Percentiles rank a stretch among this genome's conserved stretches.
Conservation (phyloP, 2,797 vertebrate genomes). For the Holocentrus rufus region DNA sequence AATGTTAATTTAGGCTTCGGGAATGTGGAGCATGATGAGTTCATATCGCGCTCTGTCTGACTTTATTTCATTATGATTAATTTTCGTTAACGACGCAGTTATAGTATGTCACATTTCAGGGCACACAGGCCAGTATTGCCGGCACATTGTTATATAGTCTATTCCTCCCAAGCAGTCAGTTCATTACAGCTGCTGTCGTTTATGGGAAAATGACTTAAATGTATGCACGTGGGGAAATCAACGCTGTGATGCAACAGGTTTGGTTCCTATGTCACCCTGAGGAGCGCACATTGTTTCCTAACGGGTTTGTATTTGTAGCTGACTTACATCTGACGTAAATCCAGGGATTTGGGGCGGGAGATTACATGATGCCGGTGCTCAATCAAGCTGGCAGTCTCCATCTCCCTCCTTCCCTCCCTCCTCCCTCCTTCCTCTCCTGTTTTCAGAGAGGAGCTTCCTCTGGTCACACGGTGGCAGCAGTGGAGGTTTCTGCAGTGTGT, state of each 20-base stretch:
- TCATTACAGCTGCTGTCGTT: too few relatives aligned
- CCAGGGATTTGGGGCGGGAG: slow-evolving; percentile 57
- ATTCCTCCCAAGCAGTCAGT: too few relatives aligned
- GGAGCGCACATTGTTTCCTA: neutral
- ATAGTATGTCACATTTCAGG: too few relatives aligned
- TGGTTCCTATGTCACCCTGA: too few relatives aligned
- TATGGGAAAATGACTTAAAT: too few relatives aligned
- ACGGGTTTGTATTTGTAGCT: neutral
- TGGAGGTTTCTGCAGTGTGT: neutral
- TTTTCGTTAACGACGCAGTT: too few relatives aligned
- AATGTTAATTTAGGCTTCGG: neutral
- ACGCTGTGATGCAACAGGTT: neutral
- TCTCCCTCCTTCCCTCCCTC: neutral
- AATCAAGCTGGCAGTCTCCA: slow-evolving; percentile 3
- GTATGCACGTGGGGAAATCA: too few relatives aligned
- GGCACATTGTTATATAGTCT: neutral
- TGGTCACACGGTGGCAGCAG: neutral
- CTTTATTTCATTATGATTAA: neutral
- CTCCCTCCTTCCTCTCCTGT: neutral
- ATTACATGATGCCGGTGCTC: slow-evolving; percentile 44
- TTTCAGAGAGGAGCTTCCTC: slow-evolving; percentile 5
- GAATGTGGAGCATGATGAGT: neutral
- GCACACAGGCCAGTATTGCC: neutral
- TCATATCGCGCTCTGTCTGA: too few relatives aligned
- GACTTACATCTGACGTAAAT: slow-evolving; percentile 38